A percentile compares a stretch with the other conserved stretches of the same genome.
These are phyloP conservation scores for Clangula hyemalis DNA, from an alignment of 2,797 vertebrate species.

Conservation along the genomic window DNA sequence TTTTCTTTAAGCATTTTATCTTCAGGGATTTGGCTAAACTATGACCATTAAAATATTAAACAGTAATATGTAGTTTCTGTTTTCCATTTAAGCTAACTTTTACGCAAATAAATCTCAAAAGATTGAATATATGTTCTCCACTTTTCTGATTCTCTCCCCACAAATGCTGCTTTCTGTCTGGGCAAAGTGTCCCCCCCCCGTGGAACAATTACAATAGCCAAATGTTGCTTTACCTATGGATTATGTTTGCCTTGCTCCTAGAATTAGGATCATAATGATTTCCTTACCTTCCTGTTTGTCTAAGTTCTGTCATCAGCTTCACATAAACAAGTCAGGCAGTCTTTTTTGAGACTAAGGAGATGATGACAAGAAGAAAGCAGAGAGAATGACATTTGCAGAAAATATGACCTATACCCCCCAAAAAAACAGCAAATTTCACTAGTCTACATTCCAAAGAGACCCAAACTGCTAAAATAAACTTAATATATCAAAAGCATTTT, in stretches of 20 bases:
- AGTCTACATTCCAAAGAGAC: neutral
- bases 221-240: slow-evolving; percentile 31
- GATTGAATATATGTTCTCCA: slow-evolving; percentile 14
- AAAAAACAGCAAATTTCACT: neutral
- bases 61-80: slow-evolving; percentile 36
- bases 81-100: slow-evolving; percentile 63
- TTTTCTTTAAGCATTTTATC: slow-evolving; percentile 41
- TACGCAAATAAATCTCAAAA: slow-evolving; percentile 48
- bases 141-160: neutral
- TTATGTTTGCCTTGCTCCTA: slow-evolving; percentile 22
- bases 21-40: neutral
- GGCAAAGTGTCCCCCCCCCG: neutral
- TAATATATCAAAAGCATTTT: neutral
- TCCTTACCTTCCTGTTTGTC: slow-evolving; percentile 44
- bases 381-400: neutral
- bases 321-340: slow-evolving; percentile 19
- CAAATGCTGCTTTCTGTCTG: slow-evolving; percentile 6
- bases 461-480: neutral
- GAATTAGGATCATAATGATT: slow-evolving; percentile 3
- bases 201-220: slow-evolving; percentile 43
- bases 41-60: slow-evolving; percentile 18
- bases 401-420: neutral
- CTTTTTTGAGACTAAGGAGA: neutral
- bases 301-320: slow-evolving; percentile 40
- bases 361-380: slow-evolving; percentile 22